These are phyloP conservation scores for Dryobota labecula DNA, from an alignment of 2,888 invertebrate genomes.

Conservation along the genomic window DNA sequence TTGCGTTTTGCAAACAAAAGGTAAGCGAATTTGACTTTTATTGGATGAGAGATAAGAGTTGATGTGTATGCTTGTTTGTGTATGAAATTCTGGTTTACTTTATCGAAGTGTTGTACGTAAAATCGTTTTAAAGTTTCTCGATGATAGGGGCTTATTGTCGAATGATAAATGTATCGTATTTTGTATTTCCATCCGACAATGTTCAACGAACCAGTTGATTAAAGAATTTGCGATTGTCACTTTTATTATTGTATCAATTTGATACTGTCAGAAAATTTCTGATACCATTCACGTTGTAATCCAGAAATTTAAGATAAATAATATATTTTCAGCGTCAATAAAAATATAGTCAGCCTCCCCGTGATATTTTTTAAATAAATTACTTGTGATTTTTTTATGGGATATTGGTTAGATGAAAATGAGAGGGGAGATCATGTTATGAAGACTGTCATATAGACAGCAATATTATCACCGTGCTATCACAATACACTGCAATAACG, in stretches of 20 bases:
- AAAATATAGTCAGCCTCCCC: not conserved
- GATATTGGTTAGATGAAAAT: not conserved
- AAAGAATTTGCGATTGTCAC: constrained; percentile 42
- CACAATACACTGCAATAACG: not conserved
- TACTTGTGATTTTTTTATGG: not conserved
- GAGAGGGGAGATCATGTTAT: not conserved
- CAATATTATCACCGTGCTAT: not conserved
- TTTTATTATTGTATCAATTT: constrained; percentile 37
- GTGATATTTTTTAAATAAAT: not conserved
- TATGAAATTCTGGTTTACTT: constrained; percentile 19
- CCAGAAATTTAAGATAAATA: constrained; percentile 10
- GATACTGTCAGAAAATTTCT: constrained; percentile 13
- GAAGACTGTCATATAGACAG: not conserved
- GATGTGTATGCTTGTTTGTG: not conserved
- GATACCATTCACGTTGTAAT: constrained; percentile 23
- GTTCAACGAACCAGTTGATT: constrained; percentile 43
- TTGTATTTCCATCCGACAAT: constrained; percentile 20
- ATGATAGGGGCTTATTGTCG: constrained; percentile 58
- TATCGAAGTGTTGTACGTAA: constrained; percentile 41
- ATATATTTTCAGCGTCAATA: not conserved
- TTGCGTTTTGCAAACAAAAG: constrained; percentile 34
- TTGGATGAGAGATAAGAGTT: not conserved
- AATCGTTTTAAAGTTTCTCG: constrained; percentile 58
- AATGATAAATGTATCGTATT: constrained; percentile 48
- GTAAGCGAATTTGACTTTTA: constrained; percentile 32